Evolutionary conservation across 2,797 vertebrate genomes (phyloP), one percentile per base, ranked within the genome.

Genomic region (Hydrocynus forskahlii): DNA sequence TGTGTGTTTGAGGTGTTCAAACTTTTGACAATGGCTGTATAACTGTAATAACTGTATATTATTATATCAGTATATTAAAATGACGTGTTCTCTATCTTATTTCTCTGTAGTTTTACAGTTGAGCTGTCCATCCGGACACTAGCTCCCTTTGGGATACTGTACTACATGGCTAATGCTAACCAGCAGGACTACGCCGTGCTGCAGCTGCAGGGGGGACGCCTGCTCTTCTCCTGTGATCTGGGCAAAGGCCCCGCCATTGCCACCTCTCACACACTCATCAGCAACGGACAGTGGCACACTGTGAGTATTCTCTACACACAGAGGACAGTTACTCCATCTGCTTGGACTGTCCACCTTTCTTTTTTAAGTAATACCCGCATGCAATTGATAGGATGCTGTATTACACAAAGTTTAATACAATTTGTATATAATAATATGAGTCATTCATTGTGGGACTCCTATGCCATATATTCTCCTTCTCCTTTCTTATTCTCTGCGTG

Each of bases 271-370:
- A 75, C 89, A 0, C 5, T 81, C 5, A 50, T 99, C 85, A 96
- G 76, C 1, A 95, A 99, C 5, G 97, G 97, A 83, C 91, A 90
- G 76, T 99, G 97, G 98, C 97, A 99, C 90, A 89, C 67, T 10
- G 98, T 99, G 89, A 78, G 95, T 92, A 7, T n/a, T 0, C 38
- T n/a, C 38, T 8, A 21, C 38, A n/a, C 63, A 64, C 14, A 64
- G 4, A 5, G 13, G 60, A 6, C 59, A 1, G 29, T 66, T 17
- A 64, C 25, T 62, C 10, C 9, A 23, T 0, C 23, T 14, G 60
- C 5, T 14, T 16, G 2, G 12, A 10, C 12, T 50, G 9, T 50
- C 12, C 12, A 1, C 19, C 19, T 55, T 19, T 5, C 5, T 55
- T 55, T 19, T 19, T 55, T 3, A 55, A 55, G 19, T 19, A 19